Conservation (phyloP, 1,140 invertebrate species). For the Diprion similis region DNA sequence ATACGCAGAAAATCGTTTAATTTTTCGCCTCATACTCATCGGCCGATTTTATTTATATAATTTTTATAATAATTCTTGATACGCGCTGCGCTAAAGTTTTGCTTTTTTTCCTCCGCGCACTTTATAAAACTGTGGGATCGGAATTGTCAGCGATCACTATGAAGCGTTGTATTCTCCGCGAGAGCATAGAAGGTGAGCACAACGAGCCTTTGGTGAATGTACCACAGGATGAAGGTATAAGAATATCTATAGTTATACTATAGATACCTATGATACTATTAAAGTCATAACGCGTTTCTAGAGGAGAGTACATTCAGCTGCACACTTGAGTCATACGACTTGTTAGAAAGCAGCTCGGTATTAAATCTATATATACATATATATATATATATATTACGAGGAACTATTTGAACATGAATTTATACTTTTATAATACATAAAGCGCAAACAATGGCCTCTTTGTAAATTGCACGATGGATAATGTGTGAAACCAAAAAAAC, state of each 20-base stretch:
- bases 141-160: slow-evolving; percentile 1
- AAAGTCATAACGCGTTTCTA: neutral
- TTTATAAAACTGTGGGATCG: neutral
- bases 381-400: too few relatives aligned
- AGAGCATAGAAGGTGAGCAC: neutral
- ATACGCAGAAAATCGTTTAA: neutral
- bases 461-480: too few relatives aligned
- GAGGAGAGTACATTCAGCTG: neutral
- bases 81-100: neutral
- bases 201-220: neutral
- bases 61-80: neutral
- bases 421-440: too few relatives aligned
- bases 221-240: neutral
- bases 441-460: too few relatives aligned
- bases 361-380: too few relatives aligned
- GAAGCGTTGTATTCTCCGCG: neutral
- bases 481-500: too few relatives aligned
- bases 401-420: too few relatives aligned
- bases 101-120: neutral
- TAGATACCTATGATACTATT: neutral
- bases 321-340: slow-evolving; percentile 1
- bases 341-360: neutral
- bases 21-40: neutral
- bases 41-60: neutral
- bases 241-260: neutral